Evolutionary conservation across 2,888 invertebrate species (phyloP), one percentile per base, ranked within the genome.

Genomic region (Galerucella nymphaeae): DNA sequence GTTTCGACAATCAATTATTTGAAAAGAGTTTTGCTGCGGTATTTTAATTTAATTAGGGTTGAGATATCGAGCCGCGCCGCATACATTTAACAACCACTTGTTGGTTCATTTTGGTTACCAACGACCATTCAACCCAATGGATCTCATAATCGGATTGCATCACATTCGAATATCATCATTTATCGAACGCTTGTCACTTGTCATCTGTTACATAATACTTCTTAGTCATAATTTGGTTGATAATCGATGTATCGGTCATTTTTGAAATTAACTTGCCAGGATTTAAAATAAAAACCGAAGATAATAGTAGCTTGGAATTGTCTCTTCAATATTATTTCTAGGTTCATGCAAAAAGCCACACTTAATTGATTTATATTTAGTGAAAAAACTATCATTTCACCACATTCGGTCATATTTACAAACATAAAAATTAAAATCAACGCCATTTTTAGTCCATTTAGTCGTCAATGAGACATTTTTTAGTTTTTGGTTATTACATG

Each of bases 1-100:
- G 85, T 85, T 85, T 85, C 85, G 85, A 85, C 85, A 85, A 85
- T 85, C 85, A 85, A 85, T 85, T 85, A 85, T 85, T 83, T 85
- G 81, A 62, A 82, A 80, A 82, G 82, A 70, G 70, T 70, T 82
- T 80, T 83, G 83, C 83, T 84, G 84, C 82, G 84, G 85, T 81
- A 85, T 85, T 85, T 85, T 85, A 85, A 85, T 85, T 85, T 85
- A 85, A 85, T 85, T 85, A 85, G 83, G 82, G 83, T 74, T 71
- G 68, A 75, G 70, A 62, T 61, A 55, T 69, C 45, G 50, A 69
- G 38, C 62, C 72, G 71, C 67, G 81, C 77, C 80, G 80, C 78
- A 81, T 78, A 81, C 80, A 82, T 76, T 73, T 80, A n/a, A 77
- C 76, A 81, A 79, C 78, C 80, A 76, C 79, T 77, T 82, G 79